Evolutionary conservation across 2,888 invertebrate genomes (phyloP).

Genomic region (Mayetiola destructor): DNA sequence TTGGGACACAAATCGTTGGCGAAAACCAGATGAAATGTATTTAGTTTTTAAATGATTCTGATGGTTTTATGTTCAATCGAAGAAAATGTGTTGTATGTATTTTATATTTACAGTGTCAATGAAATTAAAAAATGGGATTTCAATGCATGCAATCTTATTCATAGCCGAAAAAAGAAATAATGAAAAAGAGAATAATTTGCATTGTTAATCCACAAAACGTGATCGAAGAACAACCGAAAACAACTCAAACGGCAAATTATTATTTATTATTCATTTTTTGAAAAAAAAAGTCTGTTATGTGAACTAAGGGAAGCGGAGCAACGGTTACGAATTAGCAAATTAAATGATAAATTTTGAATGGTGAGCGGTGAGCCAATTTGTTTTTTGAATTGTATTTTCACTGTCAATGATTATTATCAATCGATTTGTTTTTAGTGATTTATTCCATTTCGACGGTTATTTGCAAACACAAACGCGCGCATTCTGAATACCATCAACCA

Average conservation of each 20-base stretch:
- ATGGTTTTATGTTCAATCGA: not conserved
- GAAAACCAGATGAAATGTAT: not conserved
- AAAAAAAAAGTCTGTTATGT: not conserved
- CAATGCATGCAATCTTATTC: no score
- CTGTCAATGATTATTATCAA: not conserved
- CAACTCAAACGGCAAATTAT: not conserved
- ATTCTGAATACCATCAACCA: no score
- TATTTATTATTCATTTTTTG: not conserved
- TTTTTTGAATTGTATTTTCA: not conserved
- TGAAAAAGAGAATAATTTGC: not conserved
- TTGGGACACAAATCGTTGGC: not conserved
- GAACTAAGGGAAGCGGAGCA: not conserved
- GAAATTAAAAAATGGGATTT: not conserved
- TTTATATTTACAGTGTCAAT: not conserved
- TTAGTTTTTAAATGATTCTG: not conserved
- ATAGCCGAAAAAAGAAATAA: no score
- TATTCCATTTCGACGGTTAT: not conserved
- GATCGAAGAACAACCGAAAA: no score
- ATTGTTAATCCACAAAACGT: not conserved
- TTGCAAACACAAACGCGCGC: no score
- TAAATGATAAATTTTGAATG: not conserved
- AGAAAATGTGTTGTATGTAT: not conserved
- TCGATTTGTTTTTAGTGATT: not conserved
- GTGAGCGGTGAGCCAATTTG: not conserved
- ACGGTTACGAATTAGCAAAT: constrained; percentile 4